Evolutionary conservation across 2,888 invertebrate species (phyloP), one percentile per base, ranked within the genome.

Genomic region (Elegia similella): DNA sequence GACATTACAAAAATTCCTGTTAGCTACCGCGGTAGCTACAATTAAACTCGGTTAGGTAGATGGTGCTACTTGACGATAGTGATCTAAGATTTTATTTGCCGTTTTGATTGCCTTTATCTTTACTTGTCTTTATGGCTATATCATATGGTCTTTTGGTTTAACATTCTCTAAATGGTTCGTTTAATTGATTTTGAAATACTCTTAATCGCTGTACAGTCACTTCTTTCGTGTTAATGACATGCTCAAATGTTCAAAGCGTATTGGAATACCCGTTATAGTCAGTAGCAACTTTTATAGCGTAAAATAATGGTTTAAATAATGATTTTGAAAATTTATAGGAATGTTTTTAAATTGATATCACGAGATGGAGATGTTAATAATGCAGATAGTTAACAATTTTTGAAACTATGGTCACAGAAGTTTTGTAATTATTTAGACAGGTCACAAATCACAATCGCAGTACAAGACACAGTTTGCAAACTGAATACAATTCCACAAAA

Each of bases 1-100:
- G 83, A 80, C 70, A 64, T 75, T 72, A 81, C 78, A 80, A 75
- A 79, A 80, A 73, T 75, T 71, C 70, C 62, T 62, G 65, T 64
- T 67, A 62, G 74, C 75, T 73, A 76, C 75, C 62, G 70, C 66
- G 63, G 62, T 60, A 59, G 65, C 57, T 61, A 64, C 63, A 66
- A 67, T 74, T 71, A 64, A 62, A 56, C 44, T 42, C 32, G 48
- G 57, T 48, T 30, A 54, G 56, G 56, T 30, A 54, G 56, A 53
- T 57, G 52, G 55, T 55, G 59, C 60, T 47, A 52, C 60, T 42
- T 59, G 38, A 50, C 53, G 59, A 61, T 61, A 57, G 44, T 57
- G 57, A 59, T 61, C 56, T 55, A 8, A 56, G 30, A 30, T 48
- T 48, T 48, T 42, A 48, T 50, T 29, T 38, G 42, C 30, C 48